phyloP scores from a whole-genome alignment of 2,888 invertebrate genomes.

The Ormyrus rosae region DNA sequence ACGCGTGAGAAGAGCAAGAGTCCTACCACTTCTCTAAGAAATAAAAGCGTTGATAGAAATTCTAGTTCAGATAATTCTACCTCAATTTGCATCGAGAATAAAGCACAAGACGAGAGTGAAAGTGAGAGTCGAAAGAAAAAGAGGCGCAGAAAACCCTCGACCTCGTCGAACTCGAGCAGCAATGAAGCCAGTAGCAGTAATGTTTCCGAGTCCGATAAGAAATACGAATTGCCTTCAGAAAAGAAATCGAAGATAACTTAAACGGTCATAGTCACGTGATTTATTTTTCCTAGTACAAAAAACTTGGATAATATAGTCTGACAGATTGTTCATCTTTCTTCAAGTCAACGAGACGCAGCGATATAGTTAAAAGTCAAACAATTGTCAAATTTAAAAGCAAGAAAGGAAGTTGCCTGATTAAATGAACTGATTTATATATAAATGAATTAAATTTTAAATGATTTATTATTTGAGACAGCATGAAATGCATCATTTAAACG shows the following conservation, averaged over 20 bases:
- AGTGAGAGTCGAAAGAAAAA: slow-evolving; percentile 8
- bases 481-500: slow-evolving; percentile 28
- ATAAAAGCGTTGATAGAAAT: slow-evolving; percentile 31
- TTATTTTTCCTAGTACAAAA: slow-evolving; percentile 48
- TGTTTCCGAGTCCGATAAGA: slow-evolving; percentile 25
- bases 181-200: slow-evolving; percentile 17
- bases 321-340: slow-evolving; percentile 24
- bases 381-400: slow-evolving; percentile 14
- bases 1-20: slow-evolving; percentile 35
- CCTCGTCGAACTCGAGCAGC: slow-evolving; percentile 28
- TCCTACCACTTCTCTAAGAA: neutral
- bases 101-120: slow-evolving; percentile 19
- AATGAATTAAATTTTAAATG: slow-evolving; percentile 23
- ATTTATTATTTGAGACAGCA: slow-evolving; percentile 30
- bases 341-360: neutral
- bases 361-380: slow-evolving; percentile 11
- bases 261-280: slow-evolving; percentile 28
- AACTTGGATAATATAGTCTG: slow-evolving; percentile 13
- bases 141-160: slow-evolving; percentile 32
- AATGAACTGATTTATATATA: slow-evolving; percentile 16
- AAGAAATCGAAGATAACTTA: slow-evolving; percentile 43
- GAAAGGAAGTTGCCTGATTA: slow-evolving; percentile 4
- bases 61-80: slow-evolving; percentile 44
- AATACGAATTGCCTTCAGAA: slow-evolving; percentile 27
- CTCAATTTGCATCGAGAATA: slow-evolving; percentile 26